A percentile compares a stretch with the other conserved stretches of the same genome.
Conservation (phyloP, 2,888 invertebrate genomes). For the Microlaimidae sp. region DNA sequence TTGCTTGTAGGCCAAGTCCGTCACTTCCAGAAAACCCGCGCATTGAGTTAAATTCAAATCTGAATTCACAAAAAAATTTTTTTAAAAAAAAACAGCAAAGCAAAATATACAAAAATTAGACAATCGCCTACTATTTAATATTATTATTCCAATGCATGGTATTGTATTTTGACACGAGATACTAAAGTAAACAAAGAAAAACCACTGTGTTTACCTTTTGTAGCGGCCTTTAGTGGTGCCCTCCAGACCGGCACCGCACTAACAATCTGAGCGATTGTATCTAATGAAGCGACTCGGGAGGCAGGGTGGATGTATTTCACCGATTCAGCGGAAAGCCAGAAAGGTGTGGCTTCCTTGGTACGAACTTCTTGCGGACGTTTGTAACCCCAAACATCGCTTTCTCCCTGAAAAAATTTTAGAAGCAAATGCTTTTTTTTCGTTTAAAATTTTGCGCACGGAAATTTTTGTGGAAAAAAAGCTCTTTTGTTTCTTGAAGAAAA, state of each 20-base stretch:
- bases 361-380: background rate
- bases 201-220: conserved; percentile 24
- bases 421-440: too few relatives aligned
- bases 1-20: conserved; percentile 41
- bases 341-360: background rate
- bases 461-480: too few relatives aligned
- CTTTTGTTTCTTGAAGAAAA: too few relatives aligned
- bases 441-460: too few relatives aligned
- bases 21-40: conserved; percentile 43
- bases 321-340: background rate
- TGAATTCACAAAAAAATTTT: too few relatives aligned
- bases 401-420: too few relatives aligned
- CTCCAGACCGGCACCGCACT: conserved; percentile 30
- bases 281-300: conserved; percentile 20
- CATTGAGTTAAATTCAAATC: background rate
- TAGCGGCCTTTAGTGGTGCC: conserved; percentile 31
- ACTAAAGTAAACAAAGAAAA: too few relatives aligned
- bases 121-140: too few relatives aligned
- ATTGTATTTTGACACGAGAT: too few relatives aligned
- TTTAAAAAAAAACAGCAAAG: too few relatives aligned
- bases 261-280: conserved; percentile 33
- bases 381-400: background rate
- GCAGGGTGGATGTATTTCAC: background rate
- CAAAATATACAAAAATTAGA: too few relatives aligned
- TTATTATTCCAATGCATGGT: too few relatives aligned